Evolutionary conservation across 92 coral and sea anemone species (phyloP), one percentile per base, ranked within the genome.

Genomic region (Isaurus tuberculatus): DNA sequence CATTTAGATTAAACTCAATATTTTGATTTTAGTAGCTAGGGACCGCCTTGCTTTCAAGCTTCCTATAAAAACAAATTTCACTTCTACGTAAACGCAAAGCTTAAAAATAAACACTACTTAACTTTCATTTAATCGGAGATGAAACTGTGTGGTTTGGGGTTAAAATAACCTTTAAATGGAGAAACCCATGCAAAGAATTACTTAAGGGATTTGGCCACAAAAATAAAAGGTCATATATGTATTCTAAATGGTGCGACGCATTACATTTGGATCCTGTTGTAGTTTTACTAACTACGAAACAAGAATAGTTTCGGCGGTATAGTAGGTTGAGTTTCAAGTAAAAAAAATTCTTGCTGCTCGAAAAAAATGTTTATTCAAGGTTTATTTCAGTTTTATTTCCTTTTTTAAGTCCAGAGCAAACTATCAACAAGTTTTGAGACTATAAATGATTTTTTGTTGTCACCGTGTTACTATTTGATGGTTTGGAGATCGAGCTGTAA

Each of bases 111-210:
- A 51, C 31, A 51, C 42, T 74, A 74, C 33, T 57, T 60, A 61
- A 58, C 82, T 57, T 77, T n/a, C 31, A 77, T 36, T 33, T 58
- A 33, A 77, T 58, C 70, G 25, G 13, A 33, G 82, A 61, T 61
- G 70, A 77, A n/a, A 58, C 68, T 77, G 11, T 40, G 82, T 77
- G 68, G 82, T 77, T 60, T 31, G 82, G 70, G 82, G 82, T 77
- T 77, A 77, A 25, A 36, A 60, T 77, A 77, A 77, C 37, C 82
- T 34, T 33, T 57, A 20, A 36, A 77, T 36, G 49, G 51, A 13
- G 36, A 58, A 77, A 77, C 82, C 82, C 82, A 60, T 57, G 82
- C 82, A 34, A 58, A 77, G 82, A 77, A 77, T 33, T 36, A 51
- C 34, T 43, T 58, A 55, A 19, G 34, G 34, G 69, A 77, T 11